Evolutionary conservation across 1,140 invertebrate genomes (phyloP).

Genomic region (Trichonephila clavata): DNA sequence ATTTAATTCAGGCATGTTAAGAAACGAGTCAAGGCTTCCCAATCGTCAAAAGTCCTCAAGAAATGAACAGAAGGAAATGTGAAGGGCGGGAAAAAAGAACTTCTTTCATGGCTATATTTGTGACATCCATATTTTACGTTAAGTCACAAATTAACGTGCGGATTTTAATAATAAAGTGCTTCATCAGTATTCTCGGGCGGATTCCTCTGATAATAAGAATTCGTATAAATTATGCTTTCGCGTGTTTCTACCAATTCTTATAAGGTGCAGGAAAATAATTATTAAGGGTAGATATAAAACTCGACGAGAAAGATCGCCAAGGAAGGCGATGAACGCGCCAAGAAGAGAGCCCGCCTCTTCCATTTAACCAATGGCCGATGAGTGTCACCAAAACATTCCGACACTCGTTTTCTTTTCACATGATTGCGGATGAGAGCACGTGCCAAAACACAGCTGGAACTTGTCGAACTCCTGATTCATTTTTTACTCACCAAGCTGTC

Average conservation of each 20-base stretch:
- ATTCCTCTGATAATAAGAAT: slow-evolving; percentile 23
- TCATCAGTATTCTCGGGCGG: slow-evolving; percentile 33
- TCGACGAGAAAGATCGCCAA: background rate
- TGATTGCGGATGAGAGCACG: slow-evolving; percentile 20
- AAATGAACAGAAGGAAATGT: background rate
- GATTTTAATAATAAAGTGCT: slow-evolving; percentile 49
- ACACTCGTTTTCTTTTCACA: slow-evolving; percentile 38
- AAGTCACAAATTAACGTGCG: slow-evolving; percentile 1
- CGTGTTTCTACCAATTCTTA: slow-evolving; percentile 15
- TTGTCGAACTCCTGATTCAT: background rate
- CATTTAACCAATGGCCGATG: slow-evolving; percentile 52
- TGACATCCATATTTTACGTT: slow-evolving; percentile 1
- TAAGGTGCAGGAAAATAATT: slow-evolving; percentile 9
- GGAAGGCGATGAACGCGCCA: background rate
- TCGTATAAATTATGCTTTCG: slow-evolving; percentile 59
- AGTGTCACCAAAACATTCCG: slow-evolving; percentile 69
- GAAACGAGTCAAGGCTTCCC: background rate
- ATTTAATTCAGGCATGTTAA: background rate
- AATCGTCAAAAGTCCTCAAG: background rate
- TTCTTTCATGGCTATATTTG: slow-evolving; percentile 10
- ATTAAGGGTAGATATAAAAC: background rate
- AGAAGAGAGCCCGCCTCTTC: background rate
- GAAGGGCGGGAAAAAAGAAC: background rate
- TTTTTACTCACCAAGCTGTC: background rate
- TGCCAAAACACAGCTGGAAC: slow-evolving; percentile 33